Evolutionary conservation across 2,113 vertebrate genomes (phyloP), one percentile per base, ranked within the genome.

Genomic region (Echinops telfairi): DNA sequence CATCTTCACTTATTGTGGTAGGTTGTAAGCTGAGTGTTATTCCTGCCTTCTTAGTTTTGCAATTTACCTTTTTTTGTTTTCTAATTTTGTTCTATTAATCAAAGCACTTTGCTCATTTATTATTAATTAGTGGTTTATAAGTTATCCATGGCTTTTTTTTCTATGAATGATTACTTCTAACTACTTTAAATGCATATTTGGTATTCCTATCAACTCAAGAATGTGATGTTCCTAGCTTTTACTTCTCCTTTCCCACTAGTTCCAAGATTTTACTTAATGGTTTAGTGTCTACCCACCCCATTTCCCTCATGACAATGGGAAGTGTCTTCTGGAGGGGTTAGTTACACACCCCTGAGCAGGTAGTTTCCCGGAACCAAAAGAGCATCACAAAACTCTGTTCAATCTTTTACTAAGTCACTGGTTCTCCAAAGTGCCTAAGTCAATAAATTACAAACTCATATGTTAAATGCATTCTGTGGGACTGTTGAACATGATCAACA

Each of bases 391-490:
- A 81, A 84, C 33, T 60, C 5, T 78, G 64, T 87, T 15, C 64
- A 62, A 7, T 22, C 71, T 23, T 33, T 84, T 36, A 40, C 22
- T 22, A 75, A 86, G 20, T 64, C 53, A 14, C 64, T 87, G 22
- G 60, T 81, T 89, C 6, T n/a, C 79, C 64, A 27, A 88, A 82
- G 27, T 62, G 33, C 43, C 64, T 47, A 89, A 77, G 47, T 19
- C 60, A 87, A 77, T 89, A 94, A 91, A 91, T 92, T 47, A 94
- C 38, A 16, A 53, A n/a, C 80, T 89, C 68, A 64, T 78, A 86
- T 38, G 12, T 40, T 29, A 83, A 94, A n/a, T 86, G 25, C 25
- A 60, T 86, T 66, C 58, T 90, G 29, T 87, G 84, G 89, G 84
- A 83, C 62, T 77, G 43, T 77, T 89, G 70, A 70, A 57, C 36